Base-by-base conservation (phyloP, 2,113 vertebrate genomes). In the Burhinus oedicnemus region DNA sequence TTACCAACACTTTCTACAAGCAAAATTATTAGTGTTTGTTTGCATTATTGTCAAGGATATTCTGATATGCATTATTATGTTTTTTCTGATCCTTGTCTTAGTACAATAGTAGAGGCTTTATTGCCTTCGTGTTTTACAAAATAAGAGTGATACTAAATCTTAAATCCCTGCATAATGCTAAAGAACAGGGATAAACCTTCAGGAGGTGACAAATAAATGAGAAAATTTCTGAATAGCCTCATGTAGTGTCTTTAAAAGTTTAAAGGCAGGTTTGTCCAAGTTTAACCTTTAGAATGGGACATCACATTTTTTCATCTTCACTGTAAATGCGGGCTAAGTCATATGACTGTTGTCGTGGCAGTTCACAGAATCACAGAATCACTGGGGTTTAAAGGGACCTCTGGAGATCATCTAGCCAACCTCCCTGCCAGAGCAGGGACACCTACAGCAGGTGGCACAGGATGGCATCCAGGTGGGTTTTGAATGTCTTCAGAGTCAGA, bases 21-120 rank as follows among this genome's bases (percentile, higher is more conserved):
- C 16, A 96, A 98, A 97, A 94, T 75, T 93, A 69, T 89, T 94
- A 84, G 40, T 93, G 61, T 72, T 96, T 97, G 72, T 94, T 95
- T 97, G 36, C 18, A 44, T 38, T 93, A 57, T 54, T 93, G 80
- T 93, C 91, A 95, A 96, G 36, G 54, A 84, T 97, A 95, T 84
- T 95, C 90, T 96, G 89, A 94, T 95, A 93, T 83, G 22, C 9
- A 66, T 78, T 87, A 40, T 45, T 90, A 71, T 51, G 4, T 45
- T 64, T 49, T 71, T 74, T 51, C 45, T 92, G 44, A 79, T 93
- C 79, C 29, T 61, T 85, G 25, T 55, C n/a, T 89, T 82, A 86
- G 60, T 19, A 76, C 26, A 76, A 78, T 23, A 88, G 74, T 42
- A 32, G 27, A 81, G n/a, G n/a, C 21, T 62, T 83, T 76, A 60